These are phyloP conservation scores for Psittacula derbiana DNA, from an alignment of 2,797 vertebrate genomes.

Conservation along the genomic window DNA sequence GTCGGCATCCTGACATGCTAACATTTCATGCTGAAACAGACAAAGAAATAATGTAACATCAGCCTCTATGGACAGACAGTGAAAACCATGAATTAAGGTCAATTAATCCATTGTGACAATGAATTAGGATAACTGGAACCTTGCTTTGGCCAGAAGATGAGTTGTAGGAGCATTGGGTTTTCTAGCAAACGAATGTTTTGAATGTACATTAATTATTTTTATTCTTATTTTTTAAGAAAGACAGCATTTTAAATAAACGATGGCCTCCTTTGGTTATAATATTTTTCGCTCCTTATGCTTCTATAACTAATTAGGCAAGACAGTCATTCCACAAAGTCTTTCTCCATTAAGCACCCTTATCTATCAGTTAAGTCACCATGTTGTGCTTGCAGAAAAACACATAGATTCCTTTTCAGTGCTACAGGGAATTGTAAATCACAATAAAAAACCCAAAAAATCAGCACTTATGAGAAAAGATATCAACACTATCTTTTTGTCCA, in stretches of 20 bases:
- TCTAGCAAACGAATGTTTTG: neutral
- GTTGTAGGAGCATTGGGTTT: neutral
- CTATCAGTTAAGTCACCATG: neutral
- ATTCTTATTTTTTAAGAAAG: neutral
- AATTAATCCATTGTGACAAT: neutral
- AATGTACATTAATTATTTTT: neutral
- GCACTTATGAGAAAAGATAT: neutral
- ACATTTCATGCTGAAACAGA: neutral
- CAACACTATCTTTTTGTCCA: neutral
- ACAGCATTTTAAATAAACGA: neutral
- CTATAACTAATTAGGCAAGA: neutral
- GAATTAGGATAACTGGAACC: neutral
- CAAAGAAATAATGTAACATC: neutral
- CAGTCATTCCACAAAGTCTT: neutral
- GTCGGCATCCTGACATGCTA: neutral
- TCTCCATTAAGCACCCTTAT: neutral
- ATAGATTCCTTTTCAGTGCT: neutral
- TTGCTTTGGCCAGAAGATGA: neutral
- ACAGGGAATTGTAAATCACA: neutral
- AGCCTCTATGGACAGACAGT: neutral
- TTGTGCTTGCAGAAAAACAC: neutral
- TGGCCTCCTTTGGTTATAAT: neutral
- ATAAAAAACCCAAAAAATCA: neutral
- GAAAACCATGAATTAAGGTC: neutral
- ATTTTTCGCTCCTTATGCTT: neutral